Percentiles rank a stretch among this genome's conserved stretches.
phyloP scores from a whole-genome alignment of 1,140 invertebrate genomes.

The Chionoecetes opilio region DNA sequence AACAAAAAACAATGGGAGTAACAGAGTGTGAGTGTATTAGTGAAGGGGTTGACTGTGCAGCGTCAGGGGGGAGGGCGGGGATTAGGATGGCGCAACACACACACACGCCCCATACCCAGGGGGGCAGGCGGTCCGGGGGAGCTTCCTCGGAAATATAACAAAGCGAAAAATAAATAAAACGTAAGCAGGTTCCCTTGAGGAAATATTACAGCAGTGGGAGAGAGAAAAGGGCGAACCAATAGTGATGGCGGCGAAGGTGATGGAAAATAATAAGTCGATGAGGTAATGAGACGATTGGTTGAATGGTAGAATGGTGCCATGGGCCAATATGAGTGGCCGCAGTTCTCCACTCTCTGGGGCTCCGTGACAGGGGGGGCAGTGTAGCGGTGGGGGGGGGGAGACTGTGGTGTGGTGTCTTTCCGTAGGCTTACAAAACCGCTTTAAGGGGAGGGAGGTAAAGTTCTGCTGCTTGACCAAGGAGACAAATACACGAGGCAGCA shows the following conservation, averaged over 20 bases:
- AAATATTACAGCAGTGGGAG: conserved; percentile 2
- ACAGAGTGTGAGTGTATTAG: conserved; percentile 28
- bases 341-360: too few relatives aligned
- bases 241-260: not conserved
- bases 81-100: not conserved
- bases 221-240: not conserved
- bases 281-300: not conserved
- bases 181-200: conserved; percentile 16
- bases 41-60: not conserved
- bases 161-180: not conserved
- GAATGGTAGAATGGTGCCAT: not conserved
- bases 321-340: too few relatives aligned
- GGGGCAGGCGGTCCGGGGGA: not conserved
- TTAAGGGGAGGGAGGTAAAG: too few relatives aligned
- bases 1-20: not conserved
- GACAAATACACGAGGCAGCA: too few relatives aligned
- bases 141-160: not conserved
- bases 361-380: too few relatives aligned
- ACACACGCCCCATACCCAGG: not conserved
- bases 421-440: too few relatives aligned
- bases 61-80: not conserved
- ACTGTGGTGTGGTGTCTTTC: too few relatives aligned
- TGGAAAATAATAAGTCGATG: not conserved
- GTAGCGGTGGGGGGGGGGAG: too few relatives aligned
- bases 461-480: too few relatives aligned